Evolutionary conservation across 1,140 invertebrate genomes (phyloP).

Genomic region (Drosophila triauraria): DNA sequence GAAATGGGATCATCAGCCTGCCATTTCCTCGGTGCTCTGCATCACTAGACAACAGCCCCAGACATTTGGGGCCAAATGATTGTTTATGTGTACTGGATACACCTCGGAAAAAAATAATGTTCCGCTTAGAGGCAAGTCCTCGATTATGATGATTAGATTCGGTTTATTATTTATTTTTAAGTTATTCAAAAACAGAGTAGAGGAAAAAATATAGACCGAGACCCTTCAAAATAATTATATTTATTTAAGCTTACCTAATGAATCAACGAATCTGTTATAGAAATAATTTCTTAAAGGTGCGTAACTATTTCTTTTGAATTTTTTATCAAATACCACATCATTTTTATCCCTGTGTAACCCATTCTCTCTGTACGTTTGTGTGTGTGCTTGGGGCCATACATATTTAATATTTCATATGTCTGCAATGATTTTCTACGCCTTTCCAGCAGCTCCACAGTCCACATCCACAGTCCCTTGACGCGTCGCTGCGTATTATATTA

Average conservation of each 20-base stretch:
- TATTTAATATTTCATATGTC: conserved; percentile 84
- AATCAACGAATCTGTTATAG: too few species aligned
- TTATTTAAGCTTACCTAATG: background rate
- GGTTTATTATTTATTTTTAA: too few species aligned
- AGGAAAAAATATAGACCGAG: background rate
- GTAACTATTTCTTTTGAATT: too few species aligned
- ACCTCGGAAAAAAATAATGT: conserved; percentile 4
- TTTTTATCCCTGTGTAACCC: background rate
- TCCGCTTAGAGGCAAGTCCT: background rate
- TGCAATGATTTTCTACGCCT: conserved; percentile 79
- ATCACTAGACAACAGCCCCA: conserved; percentile 71
- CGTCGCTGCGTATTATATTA: conserved; percentile 81
- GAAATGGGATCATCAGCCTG: conserved; percentile 85
- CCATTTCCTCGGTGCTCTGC: conserved; percentile 77
- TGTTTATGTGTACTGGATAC: conserved; percentile 66
- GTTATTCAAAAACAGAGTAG: too few species aligned
- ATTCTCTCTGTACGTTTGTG: conserved; percentile 23
- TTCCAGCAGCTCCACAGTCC: conserved; percentile 28
- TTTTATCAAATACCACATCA: background rate
- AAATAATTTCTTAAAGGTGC: background rate
- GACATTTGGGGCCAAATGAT: conserved; percentile 76
- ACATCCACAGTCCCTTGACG: conserved; percentile 48
- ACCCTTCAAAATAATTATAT: too few species aligned
- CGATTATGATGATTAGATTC: too few species aligned
- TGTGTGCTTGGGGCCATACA: conserved; percentile 58